Conservation (phyloP, 2,797 vertebrate genomes). For the Coregonus sp. region DNA sequence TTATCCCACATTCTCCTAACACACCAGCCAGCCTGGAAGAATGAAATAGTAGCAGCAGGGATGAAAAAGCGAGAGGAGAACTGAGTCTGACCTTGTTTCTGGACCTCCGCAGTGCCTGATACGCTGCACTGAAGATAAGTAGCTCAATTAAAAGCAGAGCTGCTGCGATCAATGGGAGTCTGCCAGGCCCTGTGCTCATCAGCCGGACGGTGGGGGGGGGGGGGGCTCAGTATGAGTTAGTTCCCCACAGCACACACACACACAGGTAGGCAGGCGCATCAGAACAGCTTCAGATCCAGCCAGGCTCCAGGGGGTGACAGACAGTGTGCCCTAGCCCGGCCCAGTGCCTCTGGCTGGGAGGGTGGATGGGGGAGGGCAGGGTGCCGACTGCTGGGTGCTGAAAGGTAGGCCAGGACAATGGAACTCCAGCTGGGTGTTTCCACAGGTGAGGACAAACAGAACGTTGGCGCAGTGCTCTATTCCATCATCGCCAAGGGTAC, state of each 20-base stretch:
- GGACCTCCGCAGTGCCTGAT: slow-evolving; percentile 15
- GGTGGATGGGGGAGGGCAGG: slow-evolving; percentile 4
- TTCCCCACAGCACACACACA: background rate
- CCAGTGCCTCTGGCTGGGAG: background rate
- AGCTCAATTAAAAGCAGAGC: slow-evolving; percentile 33
- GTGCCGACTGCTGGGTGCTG: slow-evolving; percentile 8
- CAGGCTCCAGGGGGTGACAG: background rate
- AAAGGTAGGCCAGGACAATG: slow-evolving; percentile 28
- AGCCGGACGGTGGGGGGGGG: background rate
- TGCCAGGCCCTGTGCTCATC: background rate
- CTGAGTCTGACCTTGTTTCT: slow-evolving; percentile 35
- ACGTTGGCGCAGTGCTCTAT: slow-evolving; percentile 13
- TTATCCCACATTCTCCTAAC: background rate
- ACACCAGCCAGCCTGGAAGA: background rate
- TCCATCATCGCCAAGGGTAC: slow-evolving; percentile 18
- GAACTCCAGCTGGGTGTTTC: slow-evolving; percentile 10
- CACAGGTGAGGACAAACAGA: slow-evolving; percentile 1
- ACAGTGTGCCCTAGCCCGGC: background rate
- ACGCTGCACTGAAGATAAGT: slow-evolving; percentile 26
- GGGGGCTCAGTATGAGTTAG: background rate
- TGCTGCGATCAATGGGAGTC: background rate
- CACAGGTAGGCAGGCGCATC: background rate
- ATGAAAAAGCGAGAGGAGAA: background rate
- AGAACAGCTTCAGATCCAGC: background rate
- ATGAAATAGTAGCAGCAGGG: background rate